Evolutionary conservation across 2,113 vertebrate genomes (phyloP).

Genomic region (Prochilodus magdalenae): DNA sequence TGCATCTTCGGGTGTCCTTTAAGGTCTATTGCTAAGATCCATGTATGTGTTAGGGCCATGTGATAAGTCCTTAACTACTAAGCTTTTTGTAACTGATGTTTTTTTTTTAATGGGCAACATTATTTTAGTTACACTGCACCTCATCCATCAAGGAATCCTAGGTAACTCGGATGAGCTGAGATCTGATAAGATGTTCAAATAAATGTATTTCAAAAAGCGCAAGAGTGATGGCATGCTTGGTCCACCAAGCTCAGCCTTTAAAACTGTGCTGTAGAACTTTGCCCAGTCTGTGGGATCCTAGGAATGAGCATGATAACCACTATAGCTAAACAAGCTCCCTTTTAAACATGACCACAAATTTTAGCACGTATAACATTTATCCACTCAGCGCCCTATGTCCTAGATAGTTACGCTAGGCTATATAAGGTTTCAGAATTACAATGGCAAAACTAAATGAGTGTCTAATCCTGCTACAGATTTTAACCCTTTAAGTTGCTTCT

Average conservation of each 20-base stretch:
- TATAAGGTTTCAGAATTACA: background rate
- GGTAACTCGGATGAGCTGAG: background rate
- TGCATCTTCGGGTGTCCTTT: background rate
- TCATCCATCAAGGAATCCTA: too few species aligned
- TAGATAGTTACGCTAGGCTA: background rate
- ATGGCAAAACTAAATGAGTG: background rate
- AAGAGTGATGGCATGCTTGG: background rate
- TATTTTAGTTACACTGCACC: background rate
- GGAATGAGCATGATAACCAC: background rate
- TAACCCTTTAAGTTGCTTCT: too few species aligned
- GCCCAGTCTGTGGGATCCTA: background rate
- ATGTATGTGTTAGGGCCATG: slow-evolving; percentile 1
- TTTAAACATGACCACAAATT: background rate
- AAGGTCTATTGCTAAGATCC: background rate
- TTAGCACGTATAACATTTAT: background rate
- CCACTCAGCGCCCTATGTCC: background rate
- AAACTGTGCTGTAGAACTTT: background rate
- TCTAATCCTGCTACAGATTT: background rate
- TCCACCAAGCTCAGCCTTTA: background rate
- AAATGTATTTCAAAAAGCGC: background rate
- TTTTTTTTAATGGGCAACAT: background rate
- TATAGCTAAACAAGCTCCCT: background rate
- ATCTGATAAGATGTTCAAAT: background rate
- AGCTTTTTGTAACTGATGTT: background rate
- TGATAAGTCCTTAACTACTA: background rate